Evolutionary conservation across 2,113 vertebrate species (phyloP), one percentile per base, ranked within the genome.

Genomic region (Pterocles gutturalis): DNA sequence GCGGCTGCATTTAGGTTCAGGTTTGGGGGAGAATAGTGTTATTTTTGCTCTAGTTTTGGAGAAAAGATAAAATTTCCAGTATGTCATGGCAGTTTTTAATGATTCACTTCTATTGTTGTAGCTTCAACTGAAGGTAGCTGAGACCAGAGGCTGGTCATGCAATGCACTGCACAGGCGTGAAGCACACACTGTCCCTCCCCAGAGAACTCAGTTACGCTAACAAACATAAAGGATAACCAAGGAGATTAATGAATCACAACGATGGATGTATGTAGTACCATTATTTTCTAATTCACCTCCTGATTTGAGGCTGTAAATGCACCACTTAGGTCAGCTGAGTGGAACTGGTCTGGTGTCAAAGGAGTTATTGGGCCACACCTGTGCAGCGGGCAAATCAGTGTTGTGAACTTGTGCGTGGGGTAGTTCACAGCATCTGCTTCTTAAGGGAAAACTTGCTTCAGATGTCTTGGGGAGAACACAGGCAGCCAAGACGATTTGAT

Each of bases 1-100:
- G 60, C 34, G 71, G 17, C 78, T 70, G 62, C 25, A 4, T 57
- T 85, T 66, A 66, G 38, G 58, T 58, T 88, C 26, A 83, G 58
- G 70, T 92, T 78, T 36, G 36, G 29, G 53, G 46, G 14, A 89
- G 65, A 83, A 81, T 22, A 89, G 22, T 34, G 43, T 55, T 82
- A 31, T 57, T 96, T 95, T 93, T 86, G 22, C 45, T 85, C 17
- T 71, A 22, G 70, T 43, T 76, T 76, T 67, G 80, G 71, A 67
- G 38, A 6, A 5, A 71, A 78, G 18, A 36, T 13, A 14, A 49
- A 55, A 45, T 60, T 87, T 91, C 80, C 72, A 76, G 3, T 19
- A 34, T 33, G 72, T 55, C 24, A 7, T 6, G 33, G 72, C 22
- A 34, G 49, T 9, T 95, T 89, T 94, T 66, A 90, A 78, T 70